A percentile compares a stretch with the other conserved stretches of the same genome.
phyloP scores from a whole-genome alignment of 2,113 vertebrate species.

The Cheilinus undulatus region DNA sequence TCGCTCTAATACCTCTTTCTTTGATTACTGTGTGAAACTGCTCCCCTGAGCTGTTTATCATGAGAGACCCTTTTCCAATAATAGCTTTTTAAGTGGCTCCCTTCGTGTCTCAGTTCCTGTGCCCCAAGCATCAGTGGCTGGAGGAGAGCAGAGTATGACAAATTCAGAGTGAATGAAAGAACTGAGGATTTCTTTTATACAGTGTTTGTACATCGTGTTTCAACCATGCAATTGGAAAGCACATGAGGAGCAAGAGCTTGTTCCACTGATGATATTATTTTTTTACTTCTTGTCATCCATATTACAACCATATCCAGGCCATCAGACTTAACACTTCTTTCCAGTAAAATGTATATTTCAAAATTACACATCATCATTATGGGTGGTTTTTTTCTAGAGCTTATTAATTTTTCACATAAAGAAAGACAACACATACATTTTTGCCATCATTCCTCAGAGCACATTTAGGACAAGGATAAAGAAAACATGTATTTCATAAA shows the following conservation, averaged over 20 bases:
- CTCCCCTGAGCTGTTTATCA: constrained; percentile 26
- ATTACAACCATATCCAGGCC: background rate
- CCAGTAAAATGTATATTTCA: too few species aligned
- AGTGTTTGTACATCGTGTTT: background rate
- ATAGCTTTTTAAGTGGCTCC: constrained; percentile 25
- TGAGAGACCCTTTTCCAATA: constrained; percentile 10
- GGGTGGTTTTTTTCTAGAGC: too few species aligned
- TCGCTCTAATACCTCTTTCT: background rate
- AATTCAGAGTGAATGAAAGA: constrained; percentile 8
- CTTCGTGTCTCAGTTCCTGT: background rate
- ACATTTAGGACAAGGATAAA: too few species aligned
- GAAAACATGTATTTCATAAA: too few species aligned
- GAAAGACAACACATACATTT: too few species aligned
- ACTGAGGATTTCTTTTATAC: background rate
- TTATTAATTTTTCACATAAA: too few species aligned
- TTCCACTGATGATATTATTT: background rate
- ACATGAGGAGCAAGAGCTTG: background rate
- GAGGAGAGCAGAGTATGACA: constrained; percentile 17
- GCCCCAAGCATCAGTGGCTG: background rate
- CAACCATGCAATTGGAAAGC: background rate
- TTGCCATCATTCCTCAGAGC: too few species aligned
- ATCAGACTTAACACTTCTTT: background rate
- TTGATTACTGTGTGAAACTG: constrained; percentile 20
- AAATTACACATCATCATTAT: too few species aligned
- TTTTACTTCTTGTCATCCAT: background rate